Conservation (phyloP, 2,797 vertebrate species). For the Australoheros facetus region DNA sequence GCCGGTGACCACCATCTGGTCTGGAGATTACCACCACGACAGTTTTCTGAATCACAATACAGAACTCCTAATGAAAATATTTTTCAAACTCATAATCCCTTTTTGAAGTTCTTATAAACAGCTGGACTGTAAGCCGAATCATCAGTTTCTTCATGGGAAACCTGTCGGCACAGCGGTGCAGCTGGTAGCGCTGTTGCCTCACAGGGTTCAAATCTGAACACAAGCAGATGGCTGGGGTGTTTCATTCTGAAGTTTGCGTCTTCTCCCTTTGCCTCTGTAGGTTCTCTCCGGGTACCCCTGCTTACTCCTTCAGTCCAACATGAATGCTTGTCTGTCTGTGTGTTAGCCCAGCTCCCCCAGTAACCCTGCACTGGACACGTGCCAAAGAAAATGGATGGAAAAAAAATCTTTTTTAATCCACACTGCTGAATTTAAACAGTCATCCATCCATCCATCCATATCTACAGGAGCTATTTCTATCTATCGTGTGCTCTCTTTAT, state of each 20-base stretch:
- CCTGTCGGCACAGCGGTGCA: neutral
- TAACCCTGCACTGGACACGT: neutral
- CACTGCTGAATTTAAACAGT: neutral
- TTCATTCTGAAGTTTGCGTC: neutral
- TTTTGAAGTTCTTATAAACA: neutral
- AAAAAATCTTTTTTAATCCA: neutral
- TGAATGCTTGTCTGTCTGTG: neutral
- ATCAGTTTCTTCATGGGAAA: neutral
- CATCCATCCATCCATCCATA: no score
- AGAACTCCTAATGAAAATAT: neutral
- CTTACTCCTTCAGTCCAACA: neutral
- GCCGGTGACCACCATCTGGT: no score
- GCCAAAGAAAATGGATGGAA: neutral
- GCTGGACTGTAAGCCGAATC: neutral
- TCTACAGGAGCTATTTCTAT: neutral
- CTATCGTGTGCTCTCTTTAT: neutral
- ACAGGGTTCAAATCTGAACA: neutral
- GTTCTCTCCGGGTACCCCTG: neutral
- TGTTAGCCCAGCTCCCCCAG: neutral
- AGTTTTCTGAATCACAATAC: neutral
- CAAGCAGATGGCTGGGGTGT: accelerated
- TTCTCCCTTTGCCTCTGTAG: neutral
- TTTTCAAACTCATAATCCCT: neutral
- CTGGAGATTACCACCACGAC: no score
- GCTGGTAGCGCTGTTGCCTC: neutral